Base-by-base conservation (phyloP, 2,888 invertebrate genomes). In the Ornithoptera alexandrae region DNA sequence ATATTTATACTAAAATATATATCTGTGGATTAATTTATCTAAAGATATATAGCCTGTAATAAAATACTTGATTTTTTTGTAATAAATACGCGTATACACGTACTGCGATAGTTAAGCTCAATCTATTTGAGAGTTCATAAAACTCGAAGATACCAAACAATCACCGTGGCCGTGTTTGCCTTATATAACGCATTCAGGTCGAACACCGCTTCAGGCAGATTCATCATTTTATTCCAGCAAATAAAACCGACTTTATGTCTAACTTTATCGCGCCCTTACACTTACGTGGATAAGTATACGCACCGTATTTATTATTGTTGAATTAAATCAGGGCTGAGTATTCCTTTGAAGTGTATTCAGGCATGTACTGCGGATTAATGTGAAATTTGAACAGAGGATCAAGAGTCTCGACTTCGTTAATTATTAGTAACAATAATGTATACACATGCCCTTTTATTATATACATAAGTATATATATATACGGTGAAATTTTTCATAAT, bases 171-270 rank as follows among this genome's bases (percentile, higher is more conserved):
- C 56, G 56, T 63, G 58, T 69, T 65, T 65, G 63, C 20, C 3
- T 68, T 69, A 65, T 65, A 69, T 65, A 65, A 69, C 61, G n/a
- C n/a, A 30, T 10, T 61, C 61, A 69, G 60, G 53, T 65, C 53
- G 42, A 65, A 65, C 60, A 61, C 30, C 56, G 61, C 60, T 65
- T 53, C 59, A 69, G 39, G 20, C 61, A 69, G 61, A 64, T 68
- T 58, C 59, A 60, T 68, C 63, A 69, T 65, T 69, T 69, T 69
- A 69, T 65, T 61, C 56, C 24, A 56, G 30, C 39, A 56, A 61
- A 65, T 69, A 69, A 69, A 65, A 61, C 17, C 24, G 36, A 60
- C n/a, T 68, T 69, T 61, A 65, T 39, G 42, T 64, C 30, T 53
- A 69, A 65, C 56, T 65, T 42, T 61, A 61, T 61, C 42, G 42